Evolutionary conservation across 2,888 invertebrate genomes (phyloP).

Genomic region (Poecilobothrus nobilitatus): DNA sequence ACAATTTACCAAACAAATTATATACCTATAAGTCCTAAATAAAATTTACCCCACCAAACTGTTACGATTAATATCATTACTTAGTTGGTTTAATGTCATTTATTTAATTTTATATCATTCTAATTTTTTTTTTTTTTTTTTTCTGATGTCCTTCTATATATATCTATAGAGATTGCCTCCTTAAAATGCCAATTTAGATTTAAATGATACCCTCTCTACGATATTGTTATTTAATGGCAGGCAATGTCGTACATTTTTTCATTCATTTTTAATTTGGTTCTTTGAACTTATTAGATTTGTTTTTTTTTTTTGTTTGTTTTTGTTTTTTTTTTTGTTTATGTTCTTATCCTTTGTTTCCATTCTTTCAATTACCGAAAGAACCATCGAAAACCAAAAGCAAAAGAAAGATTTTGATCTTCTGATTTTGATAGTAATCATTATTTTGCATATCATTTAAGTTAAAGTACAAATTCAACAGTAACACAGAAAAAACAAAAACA

Average conservation of each 20-base stretch:
- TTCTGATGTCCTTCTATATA: not conserved
- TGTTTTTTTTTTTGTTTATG: not conserved
- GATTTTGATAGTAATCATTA: not conserved
- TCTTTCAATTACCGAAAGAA: not conserved
- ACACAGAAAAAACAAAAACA: too few species aligned
- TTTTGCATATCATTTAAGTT: slow-evolving; percentile 3
- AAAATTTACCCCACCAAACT: too few species aligned
- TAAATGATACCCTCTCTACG: not conserved
- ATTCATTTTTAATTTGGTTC: not conserved
- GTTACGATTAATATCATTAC: not conserved
- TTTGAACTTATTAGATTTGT: not conserved
- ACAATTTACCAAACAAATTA: not conserved
- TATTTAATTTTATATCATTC: not conserved
- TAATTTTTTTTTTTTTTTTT: not conserved
- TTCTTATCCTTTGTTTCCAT: not conserved
- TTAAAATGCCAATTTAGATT: not conserved
- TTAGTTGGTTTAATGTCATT: not conserved
- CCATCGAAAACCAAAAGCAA: too few species aligned
- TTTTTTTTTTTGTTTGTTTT: not conserved
- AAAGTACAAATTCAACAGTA: not conserved
- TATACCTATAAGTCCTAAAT: too few species aligned
- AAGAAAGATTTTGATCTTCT: not conserved
- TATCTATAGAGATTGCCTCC: too few species aligned
- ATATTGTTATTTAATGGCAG: not conserved
- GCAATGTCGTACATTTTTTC: not conserved